These are phyloP conservation scores for Calephelis virginiensis DNA, from an alignment of 1,140 invertebrate genomes.

Conservation along the genomic window DNA sequence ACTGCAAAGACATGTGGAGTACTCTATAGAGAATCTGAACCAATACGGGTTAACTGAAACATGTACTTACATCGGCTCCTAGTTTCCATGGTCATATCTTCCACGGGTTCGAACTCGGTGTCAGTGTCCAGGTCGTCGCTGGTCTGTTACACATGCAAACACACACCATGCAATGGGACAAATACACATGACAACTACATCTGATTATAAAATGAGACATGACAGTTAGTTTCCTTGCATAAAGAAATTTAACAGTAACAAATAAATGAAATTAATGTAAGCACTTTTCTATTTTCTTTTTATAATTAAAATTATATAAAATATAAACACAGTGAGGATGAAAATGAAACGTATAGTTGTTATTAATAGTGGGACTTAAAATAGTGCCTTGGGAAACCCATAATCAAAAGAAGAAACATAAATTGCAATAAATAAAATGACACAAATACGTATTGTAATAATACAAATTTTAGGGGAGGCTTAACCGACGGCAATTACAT, in stretches of 20 bases:
- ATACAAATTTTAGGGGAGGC: too few species aligned
- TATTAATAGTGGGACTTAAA: neutral
- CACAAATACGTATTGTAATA: too few species aligned
- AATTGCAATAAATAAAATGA: too few species aligned
- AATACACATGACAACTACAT: slow-evolving; percentile 12
- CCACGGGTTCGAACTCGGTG: slow-evolving; percentile 83
- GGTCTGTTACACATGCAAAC: slow-evolving; percentile 68
- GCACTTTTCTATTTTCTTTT: too few species aligned
- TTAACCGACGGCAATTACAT: too few species aligned
- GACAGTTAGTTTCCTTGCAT: neutral
- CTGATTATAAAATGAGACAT: neutral
- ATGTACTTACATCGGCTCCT: slow-evolving; percentile 80
- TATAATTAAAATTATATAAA: too few species aligned
- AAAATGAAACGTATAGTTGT: neutral
- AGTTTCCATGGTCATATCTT: slow-evolving; percentile 82
- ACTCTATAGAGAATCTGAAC: too few species aligned
- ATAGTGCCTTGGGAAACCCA: neutral
- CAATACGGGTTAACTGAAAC: neutral
- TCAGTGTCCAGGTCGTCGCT: slow-evolving; percentile 83
- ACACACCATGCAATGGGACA: slow-evolving; percentile 39
- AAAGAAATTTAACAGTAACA: neutral
- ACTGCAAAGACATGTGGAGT: too few species aligned
- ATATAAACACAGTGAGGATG: neutral
- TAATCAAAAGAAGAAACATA: too few species aligned
- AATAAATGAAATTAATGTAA: too few species aligned